Base-by-base conservation (phyloP, 2,888 invertebrate species). In the Spatulosminthurus flaviceps region DNA sequence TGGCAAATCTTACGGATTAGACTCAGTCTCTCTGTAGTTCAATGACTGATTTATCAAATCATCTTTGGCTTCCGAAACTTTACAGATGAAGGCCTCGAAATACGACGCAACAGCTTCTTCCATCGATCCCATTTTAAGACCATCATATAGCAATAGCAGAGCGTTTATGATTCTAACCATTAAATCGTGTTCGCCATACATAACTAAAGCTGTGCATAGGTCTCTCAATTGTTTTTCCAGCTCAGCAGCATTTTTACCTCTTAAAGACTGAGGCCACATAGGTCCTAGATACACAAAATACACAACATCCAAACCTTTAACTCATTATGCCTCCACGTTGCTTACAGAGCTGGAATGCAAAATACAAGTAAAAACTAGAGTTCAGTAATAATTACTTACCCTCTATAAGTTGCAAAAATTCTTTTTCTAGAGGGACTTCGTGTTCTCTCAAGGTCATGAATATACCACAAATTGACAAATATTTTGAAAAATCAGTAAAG, bases 361-460 rank as follows among this genome's bases (percentile, higher is more conserved):
- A 66, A 66, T 66, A 22, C 24, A 11, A 66, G n/a, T 22, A 66
- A 24, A 66, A 66, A 66, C n/a, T 60, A 24, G 7, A 60, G n/a
- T 22, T 26, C 5, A 72, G 19, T 19, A 7, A 28, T 61, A 75
- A 13, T 29, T 16, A 1, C n/a, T 0, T 78, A 80, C 83, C 82
- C n/a, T 80, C 77, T 42, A 80, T 82, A 13, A 85, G 79, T 19
- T 43, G 29, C 19, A 82, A 22, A 73, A 82, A 84, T 21, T 85
- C 82, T 0, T 79, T 19, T 64, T 85, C 84, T 28, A 82, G 60
- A 16, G 84, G 84, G 34, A 85, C 81, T 77, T 85, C 84, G 67
- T 82, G 79, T n/a, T 85, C 84, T 61, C 84, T 61, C 5, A 85
- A 28, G 2, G 43, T 51, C 29, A 78, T 78, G 22, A 78, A 78